Conservation (phyloP, 2,797 vertebrate genomes). For the Varecia variegata region DNA sequence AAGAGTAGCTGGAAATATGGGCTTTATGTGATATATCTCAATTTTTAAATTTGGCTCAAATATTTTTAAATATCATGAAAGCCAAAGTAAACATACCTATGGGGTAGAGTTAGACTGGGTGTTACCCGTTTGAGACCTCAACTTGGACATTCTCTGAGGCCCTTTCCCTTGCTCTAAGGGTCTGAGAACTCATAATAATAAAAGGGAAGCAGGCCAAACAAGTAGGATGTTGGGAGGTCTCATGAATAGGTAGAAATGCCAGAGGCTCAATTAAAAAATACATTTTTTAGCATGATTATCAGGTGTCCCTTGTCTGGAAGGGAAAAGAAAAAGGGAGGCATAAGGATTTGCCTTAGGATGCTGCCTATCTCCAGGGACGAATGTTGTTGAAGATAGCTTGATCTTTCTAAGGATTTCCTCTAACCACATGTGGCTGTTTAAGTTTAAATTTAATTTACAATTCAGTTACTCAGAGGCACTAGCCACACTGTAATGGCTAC, state of each 20-base stretch:
- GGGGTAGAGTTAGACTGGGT: neutral
- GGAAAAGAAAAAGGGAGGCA: neutral
- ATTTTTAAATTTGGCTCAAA: neutral
- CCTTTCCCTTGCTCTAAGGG: neutral
- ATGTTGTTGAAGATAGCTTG: neutral
- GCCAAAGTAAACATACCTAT: neutral
- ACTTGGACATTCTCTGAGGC: neutral
- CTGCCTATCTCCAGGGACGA: neutral
- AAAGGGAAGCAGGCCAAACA: neutral
- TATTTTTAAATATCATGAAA: neutral
- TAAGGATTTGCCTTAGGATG: neutral
- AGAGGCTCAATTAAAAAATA: neutral
- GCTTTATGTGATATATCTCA: neutral
- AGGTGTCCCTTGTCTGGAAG: neutral
- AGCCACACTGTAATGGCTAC: neutral
- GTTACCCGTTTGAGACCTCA: neutral
- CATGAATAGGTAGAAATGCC: neutral
- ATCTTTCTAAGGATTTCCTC: neutral
- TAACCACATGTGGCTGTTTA: neutral
- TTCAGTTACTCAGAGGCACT: neutral
- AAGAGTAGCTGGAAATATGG: neutral
- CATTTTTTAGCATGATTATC: neutral
- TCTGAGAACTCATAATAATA: neutral
- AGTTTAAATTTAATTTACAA: neutral
- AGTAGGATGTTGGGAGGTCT: neutral